Evolutionary conservation across 2,113 vertebrate genomes (phyloP).

Genomic region (Oryzias curvinotus): DNA sequence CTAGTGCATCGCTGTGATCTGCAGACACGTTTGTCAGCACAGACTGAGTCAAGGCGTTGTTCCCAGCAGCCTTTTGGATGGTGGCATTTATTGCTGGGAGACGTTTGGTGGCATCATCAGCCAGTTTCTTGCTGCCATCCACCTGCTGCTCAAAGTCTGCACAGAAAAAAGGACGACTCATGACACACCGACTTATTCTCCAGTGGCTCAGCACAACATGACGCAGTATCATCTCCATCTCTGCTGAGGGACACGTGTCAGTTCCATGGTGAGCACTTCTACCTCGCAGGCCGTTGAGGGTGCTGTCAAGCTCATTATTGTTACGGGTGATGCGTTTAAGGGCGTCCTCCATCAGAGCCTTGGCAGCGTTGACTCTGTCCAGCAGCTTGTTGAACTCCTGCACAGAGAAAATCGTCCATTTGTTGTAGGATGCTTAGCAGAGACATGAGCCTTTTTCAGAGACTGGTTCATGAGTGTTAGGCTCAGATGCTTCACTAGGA

Average conservation of each 20-base stretch:
- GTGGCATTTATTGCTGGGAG: conserved; percentile 79
- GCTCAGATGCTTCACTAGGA: neutral
- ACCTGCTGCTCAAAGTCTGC: conserved; percentile 88
- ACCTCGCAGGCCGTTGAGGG: conserved; percentile 86
- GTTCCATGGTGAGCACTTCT: rapidly evolving
- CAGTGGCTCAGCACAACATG: too few relatives aligned
- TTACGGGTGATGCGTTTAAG: conserved; percentile 79
- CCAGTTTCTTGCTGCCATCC: conserved; percentile 69
- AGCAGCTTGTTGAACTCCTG: conserved; percentile 80
- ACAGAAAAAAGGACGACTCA: neutral
- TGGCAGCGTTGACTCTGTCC: conserved; percentile 80
- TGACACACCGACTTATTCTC: neutral
- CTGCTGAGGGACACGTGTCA: neutral
- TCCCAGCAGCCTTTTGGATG: conserved; percentile 73
- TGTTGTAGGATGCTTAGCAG: too few relatives aligned
- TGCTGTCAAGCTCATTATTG: conserved; percentile 80
- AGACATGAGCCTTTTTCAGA: neutral
- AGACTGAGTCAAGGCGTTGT: conserved; percentile 63
- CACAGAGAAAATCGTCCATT: neutral
- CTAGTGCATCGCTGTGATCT: conserved; percentile 56
- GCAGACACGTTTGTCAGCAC: conserved; percentile 65
- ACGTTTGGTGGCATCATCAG: conserved; percentile 80
- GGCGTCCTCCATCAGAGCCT: conserved; percentile 77
- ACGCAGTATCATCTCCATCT: too few relatives aligned
- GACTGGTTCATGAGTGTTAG: too few relatives aligned